A percentile compares a stretch with the other conserved stretches of the same genome.
Evolutionary conservation across 2,888 invertebrate species (phyloP).

Genomic region (Temnothorax ravouxi): DNA sequence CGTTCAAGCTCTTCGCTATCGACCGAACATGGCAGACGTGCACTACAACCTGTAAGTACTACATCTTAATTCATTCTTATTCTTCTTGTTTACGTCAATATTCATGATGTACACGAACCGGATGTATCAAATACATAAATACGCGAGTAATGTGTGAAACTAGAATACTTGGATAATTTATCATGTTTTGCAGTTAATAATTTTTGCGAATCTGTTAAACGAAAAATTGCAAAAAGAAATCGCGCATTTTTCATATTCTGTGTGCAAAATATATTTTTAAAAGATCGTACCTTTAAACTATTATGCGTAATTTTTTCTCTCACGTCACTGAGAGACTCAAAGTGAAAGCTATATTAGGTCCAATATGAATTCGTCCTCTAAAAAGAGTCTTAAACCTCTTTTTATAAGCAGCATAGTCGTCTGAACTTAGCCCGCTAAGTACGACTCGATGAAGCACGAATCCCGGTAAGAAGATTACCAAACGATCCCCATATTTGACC

Average conservation of each 20-base stretch:
- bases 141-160: neutral
- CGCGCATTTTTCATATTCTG: neutral
- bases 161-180: neutral
- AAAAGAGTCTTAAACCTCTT: neutral
- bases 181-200: neutral
- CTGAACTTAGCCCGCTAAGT: constrained; percentile 14
- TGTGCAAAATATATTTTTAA: neutral
- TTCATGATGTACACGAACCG: neutral
- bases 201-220: neutral
- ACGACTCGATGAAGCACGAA: constrained; percentile 18
- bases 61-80: constrained; percentile 34
- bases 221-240: neutral
- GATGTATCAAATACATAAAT: neutral
- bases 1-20: constrained; percentile 94
- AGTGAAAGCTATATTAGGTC: neutral
- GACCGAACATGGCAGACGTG: constrained; percentile 99
- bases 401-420: constrained; percentile 22
- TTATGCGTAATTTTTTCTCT: neutral
- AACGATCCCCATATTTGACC: constrained; percentile 31
- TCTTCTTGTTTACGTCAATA: constrained; percentile 11
- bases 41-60: constrained; percentile 98
- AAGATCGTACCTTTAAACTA: neutral
- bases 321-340: neutral
- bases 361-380: neutral
- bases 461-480: constrained; percentile 38